phyloP scores from a whole-genome alignment of 1,140 invertebrate species.

The Aphis gossypii region DNA sequence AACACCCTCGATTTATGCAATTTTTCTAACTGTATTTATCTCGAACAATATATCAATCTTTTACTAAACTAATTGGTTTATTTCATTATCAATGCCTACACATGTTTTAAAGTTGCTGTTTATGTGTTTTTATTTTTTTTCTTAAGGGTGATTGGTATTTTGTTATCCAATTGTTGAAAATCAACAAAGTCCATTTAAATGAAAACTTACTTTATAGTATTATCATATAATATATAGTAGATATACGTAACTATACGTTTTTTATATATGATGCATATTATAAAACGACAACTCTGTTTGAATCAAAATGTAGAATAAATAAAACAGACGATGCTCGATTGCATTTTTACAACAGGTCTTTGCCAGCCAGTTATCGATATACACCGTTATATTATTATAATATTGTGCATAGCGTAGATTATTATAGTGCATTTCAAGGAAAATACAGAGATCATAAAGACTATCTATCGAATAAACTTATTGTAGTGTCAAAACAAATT shows the following conservation, averaged over 20 bases:
- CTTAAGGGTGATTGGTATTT: background rate
- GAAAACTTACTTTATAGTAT: background rate
- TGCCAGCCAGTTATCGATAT: background rate
- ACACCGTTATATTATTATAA: background rate
- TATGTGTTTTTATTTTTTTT: background rate
- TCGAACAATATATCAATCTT: too few relatives aligned
- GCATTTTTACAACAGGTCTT: background rate
- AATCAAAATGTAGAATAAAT: background rate
- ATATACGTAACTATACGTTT: background rate
- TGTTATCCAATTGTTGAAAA: background rate
- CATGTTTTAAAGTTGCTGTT: background rate
- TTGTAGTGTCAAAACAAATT: background rate
- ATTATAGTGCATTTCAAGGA: background rate
- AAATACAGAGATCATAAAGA: background rate
- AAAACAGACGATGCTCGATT: background rate
- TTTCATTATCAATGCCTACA: background rate
- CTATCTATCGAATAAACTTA: background rate
- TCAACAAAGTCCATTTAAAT: background rate
- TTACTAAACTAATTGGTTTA: background rate
- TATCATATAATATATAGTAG: background rate
- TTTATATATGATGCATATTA: too few relatives aligned
- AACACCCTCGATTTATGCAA: too few relatives aligned
- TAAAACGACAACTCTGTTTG: background rate
- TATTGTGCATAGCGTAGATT: background rate
- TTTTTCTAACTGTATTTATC: too few relatives aligned